Evolutionary conservation across 2,888 invertebrate species (phyloP), one percentile per base, ranked within the genome.

Genomic region (Sepiola atlantica): DNA sequence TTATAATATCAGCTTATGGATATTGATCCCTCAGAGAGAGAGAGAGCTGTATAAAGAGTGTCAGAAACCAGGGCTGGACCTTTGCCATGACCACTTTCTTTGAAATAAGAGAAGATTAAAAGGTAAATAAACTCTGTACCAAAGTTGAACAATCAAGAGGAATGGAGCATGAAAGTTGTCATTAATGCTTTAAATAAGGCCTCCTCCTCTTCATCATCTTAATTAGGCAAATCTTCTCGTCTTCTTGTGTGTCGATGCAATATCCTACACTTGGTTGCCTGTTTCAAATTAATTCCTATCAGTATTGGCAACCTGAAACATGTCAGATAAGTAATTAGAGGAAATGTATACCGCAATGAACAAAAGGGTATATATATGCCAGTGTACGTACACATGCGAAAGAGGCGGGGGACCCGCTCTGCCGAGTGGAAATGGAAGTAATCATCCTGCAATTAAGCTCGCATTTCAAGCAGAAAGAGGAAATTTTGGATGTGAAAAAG

Each of bases 331-430:
- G 77, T 77, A 77, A 77, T 77, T 77, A 77, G 77, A 77, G n/a
- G n/a, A 77, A 77, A 77, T n/a, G 77, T 77, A n/a, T 77, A n/a
- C n/a, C n/a, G n/a, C n/a, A 77, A 77, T 77, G 77, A 77, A 77
- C 77, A 77, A 77, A 45, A 77, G 77, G n/a, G n/a, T n/a, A 77
- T 77, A n/a, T 77, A 77, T 77, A n/a, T 77, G 77, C 16, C n/a
- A 12, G n/a, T 77, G n/a, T n/a, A 21, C 12, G 77, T n/a, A 77
- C 4, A 45, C 4, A 45, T 45, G 45, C 45, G 8, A 45, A 45
- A 45, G 45, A 45, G 45, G 77, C 77, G 14, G n/a, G n/a, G 77
- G n/a, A 77, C 77, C n/a, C n/a, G n/a, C n/a, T 28, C n/a, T 1
- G 24, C 24, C 10, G 77, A 77, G 77, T 77, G 77, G 77, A 77